phyloP scores from a whole-genome alignment of 2,797 vertebrate species.

The Carcharodon carcharias region DNA sequence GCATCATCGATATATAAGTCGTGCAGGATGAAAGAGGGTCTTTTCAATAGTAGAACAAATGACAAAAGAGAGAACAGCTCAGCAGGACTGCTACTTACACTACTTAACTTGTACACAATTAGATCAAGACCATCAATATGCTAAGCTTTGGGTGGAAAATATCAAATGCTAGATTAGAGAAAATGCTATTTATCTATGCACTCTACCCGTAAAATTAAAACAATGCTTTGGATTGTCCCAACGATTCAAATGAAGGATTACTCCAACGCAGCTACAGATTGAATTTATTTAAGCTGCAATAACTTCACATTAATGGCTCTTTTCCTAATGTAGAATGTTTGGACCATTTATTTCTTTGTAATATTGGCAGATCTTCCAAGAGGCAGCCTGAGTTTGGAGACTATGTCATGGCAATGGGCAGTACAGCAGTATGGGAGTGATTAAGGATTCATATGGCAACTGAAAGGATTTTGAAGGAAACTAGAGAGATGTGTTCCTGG shows the following conservation, averaged over 20 bases:
- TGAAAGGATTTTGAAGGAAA: background rate
- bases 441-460: background rate
- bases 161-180: background rate
- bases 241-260: background rate
- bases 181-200: background rate
- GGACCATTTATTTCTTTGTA: background rate
- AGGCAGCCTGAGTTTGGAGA: background rate
- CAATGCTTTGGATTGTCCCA: background rate
- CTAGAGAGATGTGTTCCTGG: background rate
- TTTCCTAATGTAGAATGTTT: background rate
- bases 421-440: background rate
- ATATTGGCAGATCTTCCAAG: background rate
- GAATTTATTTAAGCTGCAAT: background rate
- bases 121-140: background rate
- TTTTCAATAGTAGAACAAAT: background rate
- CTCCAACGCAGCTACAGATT: background rate
- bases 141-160: background rate
- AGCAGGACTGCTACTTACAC: background rate
- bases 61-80: background rate
- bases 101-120: background rate
- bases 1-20: background rate
- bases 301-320: background rate
- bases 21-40: conserved; percentile 4
- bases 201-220: background rate
- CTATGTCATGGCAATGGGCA: too few species aligned